Evolutionary conservation across 2,797 vertebrate genomes (phyloP).

Genomic region (Sebastes variabilis): DNA sequence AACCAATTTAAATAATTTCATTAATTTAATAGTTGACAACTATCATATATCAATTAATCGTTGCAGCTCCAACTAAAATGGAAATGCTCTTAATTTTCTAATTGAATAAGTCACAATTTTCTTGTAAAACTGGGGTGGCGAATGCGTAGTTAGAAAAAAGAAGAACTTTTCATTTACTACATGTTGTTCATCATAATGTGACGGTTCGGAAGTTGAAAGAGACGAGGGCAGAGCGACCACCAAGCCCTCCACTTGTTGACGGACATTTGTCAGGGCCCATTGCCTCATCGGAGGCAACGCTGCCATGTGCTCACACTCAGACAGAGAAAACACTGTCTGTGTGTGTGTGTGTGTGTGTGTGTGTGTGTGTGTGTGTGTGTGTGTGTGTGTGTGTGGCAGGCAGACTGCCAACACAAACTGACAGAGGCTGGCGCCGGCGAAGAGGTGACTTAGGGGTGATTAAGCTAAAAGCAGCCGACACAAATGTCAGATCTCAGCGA

Average conservation of each 20-base stretch:
- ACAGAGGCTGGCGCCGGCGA: constrained; percentile 59
- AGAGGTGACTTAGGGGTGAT: constrained; percentile 74
- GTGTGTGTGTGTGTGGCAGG: constrained; percentile 29
- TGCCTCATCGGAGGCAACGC: constrained; percentile 53
- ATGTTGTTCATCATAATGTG: too few species aligned
- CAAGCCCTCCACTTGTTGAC: constrained; percentile 56
- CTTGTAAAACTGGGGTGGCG: background rate
- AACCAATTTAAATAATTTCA: too few species aligned
- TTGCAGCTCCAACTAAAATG: background rate
- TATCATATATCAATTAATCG: too few species aligned
- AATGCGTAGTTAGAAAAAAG: background rate
- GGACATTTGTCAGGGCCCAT: constrained; percentile 60
- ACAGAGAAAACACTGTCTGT: constrained; percentile 26
- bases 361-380: constrained; percentile 13
- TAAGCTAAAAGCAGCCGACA: constrained; percentile 65
- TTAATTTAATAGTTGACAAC: too few species aligned
- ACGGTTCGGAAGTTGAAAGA: background rate
- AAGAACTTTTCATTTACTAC: background rate
- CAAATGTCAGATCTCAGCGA: constrained; percentile 39
- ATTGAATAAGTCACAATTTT: background rate
- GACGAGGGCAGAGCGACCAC: constrained; percentile 15
- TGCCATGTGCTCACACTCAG: constrained; percentile 53
- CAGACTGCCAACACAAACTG: constrained; percentile 71
- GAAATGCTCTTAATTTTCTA: background rate
- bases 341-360: constrained; percentile 23